Percentiles rank a stretch among this genome's conserved stretches.
Evolutionary conservation across 1,140 invertebrate genomes (phyloP).

Genomic region (Bradynema listronoti): DNA sequence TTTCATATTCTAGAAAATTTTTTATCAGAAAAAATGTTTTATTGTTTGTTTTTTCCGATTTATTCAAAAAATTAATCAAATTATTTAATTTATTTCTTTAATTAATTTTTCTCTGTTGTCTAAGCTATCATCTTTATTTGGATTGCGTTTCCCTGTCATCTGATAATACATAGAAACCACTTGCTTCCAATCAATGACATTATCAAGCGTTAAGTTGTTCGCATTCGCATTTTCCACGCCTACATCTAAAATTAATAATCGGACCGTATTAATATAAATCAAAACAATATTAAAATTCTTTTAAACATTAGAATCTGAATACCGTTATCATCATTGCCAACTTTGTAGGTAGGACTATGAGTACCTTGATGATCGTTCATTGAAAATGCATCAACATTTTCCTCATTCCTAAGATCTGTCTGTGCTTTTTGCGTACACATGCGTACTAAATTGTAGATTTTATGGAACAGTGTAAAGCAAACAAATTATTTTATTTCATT

Average conservation of each 20-base stretch:
- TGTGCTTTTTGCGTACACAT: conserved; percentile 57
- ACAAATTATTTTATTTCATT: too few species aligned
- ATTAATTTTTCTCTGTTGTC: too few species aligned
- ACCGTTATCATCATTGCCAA: conserved; percentile 17
- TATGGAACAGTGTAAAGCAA: too few species aligned
- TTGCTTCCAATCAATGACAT: conserved; percentile 54
- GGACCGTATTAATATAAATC: background rate
- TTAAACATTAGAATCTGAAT: conserved; percentile 4
- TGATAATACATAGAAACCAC: conserved; percentile 57
- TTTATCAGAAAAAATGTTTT: too few species aligned
- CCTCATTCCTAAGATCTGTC: conserved; percentile 51
- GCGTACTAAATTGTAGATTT: conserved; percentile 47
- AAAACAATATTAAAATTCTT: conserved; percentile 16
- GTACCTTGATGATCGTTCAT: conserved; percentile 56
- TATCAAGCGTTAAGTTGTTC: conserved; percentile 46
- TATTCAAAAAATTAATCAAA: too few species aligned
- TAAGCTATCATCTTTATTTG: conserved; percentile 8
- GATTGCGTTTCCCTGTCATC: conserved; percentile 29
- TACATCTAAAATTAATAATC: conserved; percentile 20
- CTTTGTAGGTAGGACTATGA: conserved; percentile 27
- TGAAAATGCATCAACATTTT: conserved; percentile 57
- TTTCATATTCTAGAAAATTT: too few species aligned
- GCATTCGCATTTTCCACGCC: conserved; percentile 38
- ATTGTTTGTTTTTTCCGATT: too few species aligned
- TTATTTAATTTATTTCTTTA: too few species aligned